Percentiles rank a stretch among this genome's conserved stretches.
These are phyloP conservation scores for Dasypogon diadema DNA, from an alignment of 2,888 invertebrate species.

Conservation along the genomic window DNA sequence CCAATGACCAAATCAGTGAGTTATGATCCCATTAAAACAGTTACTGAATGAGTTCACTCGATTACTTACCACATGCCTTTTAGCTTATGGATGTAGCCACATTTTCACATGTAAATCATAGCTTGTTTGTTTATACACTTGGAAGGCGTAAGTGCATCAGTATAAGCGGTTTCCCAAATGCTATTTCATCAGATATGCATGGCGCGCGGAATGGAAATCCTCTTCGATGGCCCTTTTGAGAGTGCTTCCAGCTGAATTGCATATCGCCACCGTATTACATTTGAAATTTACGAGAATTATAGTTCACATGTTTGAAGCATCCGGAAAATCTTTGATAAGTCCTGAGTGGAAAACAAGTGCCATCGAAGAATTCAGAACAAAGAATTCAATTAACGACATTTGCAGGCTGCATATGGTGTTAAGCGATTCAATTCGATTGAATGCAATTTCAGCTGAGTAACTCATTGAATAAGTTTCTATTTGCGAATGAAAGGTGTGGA, in stretches of 20 bases:
- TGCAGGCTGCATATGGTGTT: constrained; percentile 28
- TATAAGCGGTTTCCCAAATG: constrained; percentile 51
- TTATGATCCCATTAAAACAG: too few species aligned
- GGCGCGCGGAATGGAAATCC: background rate
- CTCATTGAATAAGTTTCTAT: too few species aligned
- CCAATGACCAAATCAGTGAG: too few species aligned
- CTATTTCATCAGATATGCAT: constrained; percentile 26
- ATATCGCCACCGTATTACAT: constrained; percentile 1
- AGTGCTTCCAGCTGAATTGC: constrained; percentile 36
- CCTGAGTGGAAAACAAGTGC: constrained; percentile 23
- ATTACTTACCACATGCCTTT: constrained; percentile 33
- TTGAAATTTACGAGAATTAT: constrained; percentile 8
- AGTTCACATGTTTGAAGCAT: constrained; percentile 18
- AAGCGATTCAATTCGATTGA: too few species aligned
- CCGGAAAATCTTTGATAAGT: constrained; percentile 38
- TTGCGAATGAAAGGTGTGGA: too few species aligned
- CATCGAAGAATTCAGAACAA: constrained; percentile 29
- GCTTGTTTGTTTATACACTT: constrained; percentile 53
- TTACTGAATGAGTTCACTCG: constrained; percentile 12
- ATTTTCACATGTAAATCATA: constrained; percentile 53
- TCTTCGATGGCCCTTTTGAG: constrained; percentile 18
- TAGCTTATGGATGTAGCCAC: background rate
- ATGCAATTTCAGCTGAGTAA: too few species aligned
- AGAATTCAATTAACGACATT: constrained; percentile 45
- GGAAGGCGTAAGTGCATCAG: constrained; percentile 25